Evolutionary conservation across 2,888 invertebrate species (phyloP).

Genomic region (Nemurella pictetii): DNA sequence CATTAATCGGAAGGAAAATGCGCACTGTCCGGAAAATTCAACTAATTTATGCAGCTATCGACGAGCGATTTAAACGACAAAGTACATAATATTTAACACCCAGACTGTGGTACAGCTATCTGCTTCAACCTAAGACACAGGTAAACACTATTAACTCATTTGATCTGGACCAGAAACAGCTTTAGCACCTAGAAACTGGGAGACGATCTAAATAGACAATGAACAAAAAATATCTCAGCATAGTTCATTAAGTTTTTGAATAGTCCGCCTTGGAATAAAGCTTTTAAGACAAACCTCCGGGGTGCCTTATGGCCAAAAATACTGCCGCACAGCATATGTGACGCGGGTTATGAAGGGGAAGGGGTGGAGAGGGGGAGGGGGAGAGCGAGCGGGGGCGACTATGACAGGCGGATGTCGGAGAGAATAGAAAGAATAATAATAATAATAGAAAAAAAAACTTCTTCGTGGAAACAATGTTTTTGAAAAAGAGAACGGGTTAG

Average conservation of each 20-base stretch:
- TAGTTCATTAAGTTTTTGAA: constrained; percentile 14
- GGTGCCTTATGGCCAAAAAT: constrained; percentile 21
- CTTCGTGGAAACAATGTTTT: constrained; percentile 30
- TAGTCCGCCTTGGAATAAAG: not conserved
- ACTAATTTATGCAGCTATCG: too few species aligned
- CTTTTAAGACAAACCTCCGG: constrained; percentile 21
- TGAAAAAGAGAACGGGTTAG: constrained; percentile 28
- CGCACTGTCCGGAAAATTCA: too few species aligned
- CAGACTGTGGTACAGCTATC: too few species aligned
- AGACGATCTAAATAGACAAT: not conserved
- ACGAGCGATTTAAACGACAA: too few species aligned
- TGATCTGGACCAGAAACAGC: too few species aligned
- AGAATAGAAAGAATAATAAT: constrained; percentile 20
- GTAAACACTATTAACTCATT: too few species aligned
- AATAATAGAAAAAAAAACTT: constrained; percentile 18
- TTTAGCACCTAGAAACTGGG: not conserved
- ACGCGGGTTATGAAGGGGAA: not conserved
- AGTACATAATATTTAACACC: too few species aligned
- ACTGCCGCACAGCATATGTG: constrained; percentile 16
- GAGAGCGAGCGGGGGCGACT: not conserved
- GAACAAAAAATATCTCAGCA: not conserved
- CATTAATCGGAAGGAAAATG: too few species aligned
- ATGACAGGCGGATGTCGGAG: constrained; percentile 22
- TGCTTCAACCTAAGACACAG: too few species aligned
- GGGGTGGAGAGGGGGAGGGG: constrained; percentile 18